A percentile compares a stretch with the other conserved stretches of the same genome.
phyloP scores from a whole-genome alignment of 2,113 vertebrate genomes.

The Smithornis capensis region DNA sequence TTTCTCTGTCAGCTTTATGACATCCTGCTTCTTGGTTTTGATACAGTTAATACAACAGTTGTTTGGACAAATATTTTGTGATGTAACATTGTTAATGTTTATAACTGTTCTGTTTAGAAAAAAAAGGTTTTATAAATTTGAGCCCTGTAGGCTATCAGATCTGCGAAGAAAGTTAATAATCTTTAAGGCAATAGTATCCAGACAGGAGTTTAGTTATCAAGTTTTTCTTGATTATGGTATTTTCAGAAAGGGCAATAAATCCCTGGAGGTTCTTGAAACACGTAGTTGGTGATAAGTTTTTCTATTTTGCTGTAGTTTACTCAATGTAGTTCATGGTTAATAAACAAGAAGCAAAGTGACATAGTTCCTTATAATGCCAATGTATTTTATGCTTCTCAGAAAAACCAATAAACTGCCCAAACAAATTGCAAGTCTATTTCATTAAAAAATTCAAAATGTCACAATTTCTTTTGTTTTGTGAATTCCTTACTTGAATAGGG shows the following conservation, averaged over 20 bases:
- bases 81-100: background rate
- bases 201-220: slow-evolving; percentile 53
- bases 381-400: slow-evolving; percentile 12
- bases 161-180: slow-evolving; percentile 56
- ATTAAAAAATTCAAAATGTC: background rate
- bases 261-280: slow-evolving; percentile 49
- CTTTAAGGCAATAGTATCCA: slow-evolving; percentile 49
- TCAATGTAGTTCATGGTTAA: slow-evolving; percentile 43
- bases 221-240: slow-evolving; percentile 58
- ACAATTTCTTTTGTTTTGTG: background rate
- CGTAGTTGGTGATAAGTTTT: slow-evolving; percentile 38
- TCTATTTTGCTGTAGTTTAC: slow-evolving; percentile 35
- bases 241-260: slow-evolving; percentile 65
- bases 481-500: background rate
- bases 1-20: background rate
- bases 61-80: slow-evolving; percentile 22
- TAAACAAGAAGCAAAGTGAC: slow-evolving; percentile 51
- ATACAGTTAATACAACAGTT: background rate
- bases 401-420: background rate
- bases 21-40: background rate
- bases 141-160: background rate
- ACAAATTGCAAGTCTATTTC: background rate
- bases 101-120: background rate
- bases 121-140: slow-evolving; percentile 28
- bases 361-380: slow-evolving; percentile 30